A percentile compares a stretch with the other conserved stretches of the same genome.
Evolutionary conservation across 2,113 vertebrate genomes (phyloP).

Genomic region (Saimiri boliviensis): DNA sequence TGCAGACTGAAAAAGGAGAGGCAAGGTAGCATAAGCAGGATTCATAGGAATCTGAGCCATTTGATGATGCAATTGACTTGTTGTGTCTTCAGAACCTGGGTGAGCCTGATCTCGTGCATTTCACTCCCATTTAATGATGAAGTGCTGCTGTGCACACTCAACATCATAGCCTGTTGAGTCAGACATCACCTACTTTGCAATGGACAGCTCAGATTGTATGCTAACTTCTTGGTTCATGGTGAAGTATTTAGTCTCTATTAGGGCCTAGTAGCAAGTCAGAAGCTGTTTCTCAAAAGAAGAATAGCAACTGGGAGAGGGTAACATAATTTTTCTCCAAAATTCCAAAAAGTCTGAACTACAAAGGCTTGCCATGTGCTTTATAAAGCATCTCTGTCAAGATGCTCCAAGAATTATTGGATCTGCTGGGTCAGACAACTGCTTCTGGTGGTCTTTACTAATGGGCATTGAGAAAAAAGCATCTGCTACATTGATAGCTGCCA

Average conservation of each 20-base stretch:
- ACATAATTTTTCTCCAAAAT: conserved; percentile 3
- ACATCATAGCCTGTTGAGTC: not conserved
- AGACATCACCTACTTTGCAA: not conserved
- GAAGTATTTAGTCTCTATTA: not conserved
- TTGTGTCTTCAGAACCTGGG: not conserved
- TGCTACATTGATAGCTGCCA: not conserved
- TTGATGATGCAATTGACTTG: not conserved
- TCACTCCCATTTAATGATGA: not conserved
- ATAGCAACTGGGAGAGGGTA: not conserved
- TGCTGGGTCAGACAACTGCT: not conserved
- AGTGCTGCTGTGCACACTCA: not conserved
- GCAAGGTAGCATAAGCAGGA: not conserved
- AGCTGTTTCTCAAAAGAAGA: conserved; percentile 26
- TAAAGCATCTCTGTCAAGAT: not conserved
- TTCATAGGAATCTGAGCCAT: not conserved
- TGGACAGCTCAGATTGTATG: not conserved
- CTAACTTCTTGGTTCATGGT: not conserved
- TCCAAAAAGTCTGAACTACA: not conserved
- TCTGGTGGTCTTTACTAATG: not conserved
- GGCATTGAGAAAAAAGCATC: not conserved
- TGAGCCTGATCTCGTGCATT: not conserved
- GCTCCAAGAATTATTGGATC: not conserved
- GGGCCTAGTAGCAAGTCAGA: not conserved
- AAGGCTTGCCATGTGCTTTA: not conserved
- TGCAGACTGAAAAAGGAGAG: not conserved